Evolutionary conservation across 2,888 invertebrate species (phyloP).

Genomic region (Pyrrhia umbra): DNA sequence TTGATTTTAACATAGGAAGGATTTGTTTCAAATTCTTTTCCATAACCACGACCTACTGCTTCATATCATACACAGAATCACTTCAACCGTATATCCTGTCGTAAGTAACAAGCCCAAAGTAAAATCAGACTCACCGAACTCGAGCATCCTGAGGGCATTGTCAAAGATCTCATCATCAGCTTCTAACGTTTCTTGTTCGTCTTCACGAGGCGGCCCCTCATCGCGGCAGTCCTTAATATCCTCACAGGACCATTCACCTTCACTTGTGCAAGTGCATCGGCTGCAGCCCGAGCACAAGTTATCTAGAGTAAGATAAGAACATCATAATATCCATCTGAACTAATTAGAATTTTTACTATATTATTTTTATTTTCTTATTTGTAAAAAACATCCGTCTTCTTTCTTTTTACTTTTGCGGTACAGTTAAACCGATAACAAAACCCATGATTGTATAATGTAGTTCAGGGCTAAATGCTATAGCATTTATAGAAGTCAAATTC

Average conservation of each 20-base stretch:
- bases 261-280: conserved; percentile 71
- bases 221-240: conserved; percentile 65
- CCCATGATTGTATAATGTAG: too few relatives aligned
- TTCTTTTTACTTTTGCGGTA: too few relatives aligned
- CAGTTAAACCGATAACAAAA: too few relatives aligned
- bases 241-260: conserved; percentile 74
- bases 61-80: too few relatives aligned
- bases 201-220: not conserved
- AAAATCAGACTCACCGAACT: conserved; percentile 24
- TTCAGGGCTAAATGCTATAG: too few relatives aligned
- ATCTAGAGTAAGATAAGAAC: conserved; percentile 63
- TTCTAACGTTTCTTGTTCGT: not conserved
- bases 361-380: not conserved
- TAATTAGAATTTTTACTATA: not conserved
- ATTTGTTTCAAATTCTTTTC: too few relatives aligned
- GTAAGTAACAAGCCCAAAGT: not conserved
- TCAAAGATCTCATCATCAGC: conserved; percentile 34
- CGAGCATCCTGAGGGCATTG: conserved; percentile 33
- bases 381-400: too few relatives aligned
- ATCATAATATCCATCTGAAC: not conserved
- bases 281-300: conserved; percentile 80
- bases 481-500: too few relatives aligned
- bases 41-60: too few relatives aligned
- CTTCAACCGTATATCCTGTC: too few relatives aligned
- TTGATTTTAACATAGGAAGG: too few relatives aligned